Evolutionary conservation across 2,888 invertebrate genomes (phyloP), one percentile per base, ranked within the genome.

Genomic region (Caenorhabditis parvicauda): DNA sequence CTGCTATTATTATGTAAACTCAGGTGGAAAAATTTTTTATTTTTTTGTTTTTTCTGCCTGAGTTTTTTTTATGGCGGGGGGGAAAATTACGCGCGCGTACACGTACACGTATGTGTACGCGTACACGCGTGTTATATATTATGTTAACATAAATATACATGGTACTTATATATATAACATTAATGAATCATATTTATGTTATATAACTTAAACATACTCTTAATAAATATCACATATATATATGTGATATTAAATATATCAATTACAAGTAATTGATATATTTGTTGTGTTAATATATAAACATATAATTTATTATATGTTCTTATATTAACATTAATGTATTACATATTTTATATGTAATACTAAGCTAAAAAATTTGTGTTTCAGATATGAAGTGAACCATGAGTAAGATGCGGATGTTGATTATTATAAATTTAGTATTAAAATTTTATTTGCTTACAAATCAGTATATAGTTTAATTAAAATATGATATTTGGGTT

Each of bases 401-500:
- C 39, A 28, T n/a, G 48, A 43, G 21, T 12, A 35, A 14, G 22
- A 28, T 24, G 45, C 25, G 38, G 17, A 9, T 45, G 35, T 45
- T 24, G 24, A 32, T 12, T 44, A 17, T 38, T 43, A 46, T 46
- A 32, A 37, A 19, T 44, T 24, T 25, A 21, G 43, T 50, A 58
- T 49, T 45, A 42, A 59, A 39, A 43, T 32, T 28, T 47, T 37
- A 61, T 44, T 38, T 43, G 38, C 39, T 38, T 39, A 38, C 14
- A 2, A 14, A 29, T 24, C 67, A 67, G 59, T 64, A 60, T 54
- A 49, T 67, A 65, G 65, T 70, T 70, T 67, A 70, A 54, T 51
- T 50, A 70, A 70, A 70, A 70, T 70, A 67, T 66, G 68, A 53
- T 54, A 59, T 70, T 70, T 70, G 68, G 70, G 66, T 54, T 61